Base-by-base conservation (phyloP, 2,888 invertebrate genomes). In the Halictus quadricinctus region DNA sequence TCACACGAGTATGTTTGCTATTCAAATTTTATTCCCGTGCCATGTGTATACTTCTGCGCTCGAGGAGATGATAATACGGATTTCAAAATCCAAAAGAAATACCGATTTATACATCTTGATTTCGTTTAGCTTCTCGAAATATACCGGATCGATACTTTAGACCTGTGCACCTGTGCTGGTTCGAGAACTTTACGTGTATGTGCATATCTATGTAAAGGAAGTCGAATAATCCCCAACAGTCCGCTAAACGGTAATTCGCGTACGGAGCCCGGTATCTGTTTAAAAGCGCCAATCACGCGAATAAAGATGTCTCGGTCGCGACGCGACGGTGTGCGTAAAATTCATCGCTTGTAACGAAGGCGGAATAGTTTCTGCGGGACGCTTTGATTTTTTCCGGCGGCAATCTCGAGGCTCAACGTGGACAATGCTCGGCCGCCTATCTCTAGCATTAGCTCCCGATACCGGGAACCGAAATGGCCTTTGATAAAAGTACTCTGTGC, bases 401-500 rank as follows among this genome's bases (percentile, higher is more conserved):
- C 43, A 41, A 29, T 69, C 50, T 29, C n/a, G 13, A 21, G 43
- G 54, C 64, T 81, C 48, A 72, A 58, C 46, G 41, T 25, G 13
- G 66, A 29, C 66, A 36, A 46, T 46, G 18, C 54, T 18, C 18
- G 50, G 46, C 64, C 29, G 41, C 76, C 73, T 70, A 43, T 74
- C 48, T 58, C 54, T 15, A 41, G 21, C 78, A 75, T 78, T 78
- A 82, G 29, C 60, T 76, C 58, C 48, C 75, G 54, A 85, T 85
- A 80, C 41, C 36, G 58, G 50, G 54, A 72, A 60, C 66, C 36
- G 72, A 72, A 73, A 66, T 73, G 79, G 60, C 41, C 70, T n/a
- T 50, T 54, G 79, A 81, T 77, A 78, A 73, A 73, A 82, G 69
- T 78, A 76, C 69, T 43, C 36, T 36, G 36, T 36, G 36, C 5